A percentile compares a stretch with the other conserved stretches of the same genome.
Conservation (phyloP, 92 coral and sea anemone species). For the Desmophyllum pertusum region DNA sequence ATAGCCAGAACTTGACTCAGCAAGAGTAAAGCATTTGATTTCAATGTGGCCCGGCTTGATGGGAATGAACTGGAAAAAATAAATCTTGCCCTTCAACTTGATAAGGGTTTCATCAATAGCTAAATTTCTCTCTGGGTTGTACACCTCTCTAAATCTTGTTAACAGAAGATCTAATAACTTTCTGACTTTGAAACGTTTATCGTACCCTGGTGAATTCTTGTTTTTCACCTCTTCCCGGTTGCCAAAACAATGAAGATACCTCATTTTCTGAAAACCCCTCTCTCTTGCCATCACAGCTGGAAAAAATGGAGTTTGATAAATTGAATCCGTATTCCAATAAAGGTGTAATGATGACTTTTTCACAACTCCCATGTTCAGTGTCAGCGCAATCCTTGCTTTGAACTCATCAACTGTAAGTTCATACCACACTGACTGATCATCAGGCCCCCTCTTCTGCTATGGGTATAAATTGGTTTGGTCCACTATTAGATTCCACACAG, state of each 20-base stretch:
- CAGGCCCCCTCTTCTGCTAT: constrained; percentile 34
- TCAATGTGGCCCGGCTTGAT: not conserved
- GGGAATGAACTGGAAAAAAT: not conserved
- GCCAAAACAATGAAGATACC: constrained; percentile 20
- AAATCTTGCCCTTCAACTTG: not conserved
- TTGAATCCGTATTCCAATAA: constrained; percentile 42
- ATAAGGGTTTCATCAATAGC: not conserved
- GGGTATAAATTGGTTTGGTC: constrained; percentile 36
- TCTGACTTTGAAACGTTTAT: constrained; percentile 31
- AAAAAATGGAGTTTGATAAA: constrained; percentile 25
- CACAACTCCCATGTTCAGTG: constrained; percentile 28
- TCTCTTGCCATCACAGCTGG: constrained; percentile 29
- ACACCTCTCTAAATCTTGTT: constrained; percentile 28
- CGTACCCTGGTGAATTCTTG: constrained; percentile 13
- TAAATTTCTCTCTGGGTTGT: constrained; percentile 24
- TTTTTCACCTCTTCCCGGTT: constrained; percentile 30
- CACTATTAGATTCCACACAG: constrained; percentile 28
- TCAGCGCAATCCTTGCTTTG: constrained; percentile 34
- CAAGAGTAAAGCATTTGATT: constrained; percentile 32
- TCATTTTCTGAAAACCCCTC: constrained; percentile 26
- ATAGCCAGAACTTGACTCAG: constrained; percentile 23
- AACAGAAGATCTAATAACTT: constrained; percentile 32
- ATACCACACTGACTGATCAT: constrained; percentile 30
- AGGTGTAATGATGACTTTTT: constrained; percentile 23
- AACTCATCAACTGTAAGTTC: constrained; percentile 32